These are phyloP conservation scores for Nomada lathburiana DNA, from an alignment of 2,888 invertebrate species.

Conservation along the genomic window DNA sequence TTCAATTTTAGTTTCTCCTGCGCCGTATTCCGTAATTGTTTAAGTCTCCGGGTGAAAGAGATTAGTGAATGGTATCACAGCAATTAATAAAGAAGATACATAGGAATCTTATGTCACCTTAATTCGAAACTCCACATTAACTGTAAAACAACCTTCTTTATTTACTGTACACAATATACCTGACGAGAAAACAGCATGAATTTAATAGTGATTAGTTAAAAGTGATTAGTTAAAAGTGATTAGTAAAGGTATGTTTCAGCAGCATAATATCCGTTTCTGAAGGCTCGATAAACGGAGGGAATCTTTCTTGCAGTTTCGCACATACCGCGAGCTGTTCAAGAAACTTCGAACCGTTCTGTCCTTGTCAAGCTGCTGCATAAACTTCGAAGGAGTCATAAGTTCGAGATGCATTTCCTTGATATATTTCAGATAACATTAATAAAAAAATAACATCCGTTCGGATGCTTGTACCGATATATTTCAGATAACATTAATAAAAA, in stretches of 20 bases:
- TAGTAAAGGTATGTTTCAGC: not conserved
- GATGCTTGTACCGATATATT: not conserved
- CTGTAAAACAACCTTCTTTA: too few species aligned
- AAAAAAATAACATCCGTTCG: not conserved
- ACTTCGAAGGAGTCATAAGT: constrained; percentile 20
- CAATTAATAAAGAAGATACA: too few species aligned
- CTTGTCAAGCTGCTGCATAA: constrained; percentile 13
- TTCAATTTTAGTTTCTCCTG: not conserved
- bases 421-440: not conserved
- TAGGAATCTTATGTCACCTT: too few species aligned
- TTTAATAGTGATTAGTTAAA: too few species aligned
- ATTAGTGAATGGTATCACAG: too few species aligned
- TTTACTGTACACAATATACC: too few species aligned
- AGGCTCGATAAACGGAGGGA: not conserved
- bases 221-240: not conserved
- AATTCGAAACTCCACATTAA: too few species aligned
- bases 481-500: not conserved
- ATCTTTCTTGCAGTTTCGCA: not conserved
- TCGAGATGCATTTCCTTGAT: constrained; percentile 10
- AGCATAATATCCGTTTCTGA: not conserved
- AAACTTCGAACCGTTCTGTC: constrained; percentile 8
- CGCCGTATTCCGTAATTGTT: too few species aligned
- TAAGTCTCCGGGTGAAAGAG: too few species aligned
- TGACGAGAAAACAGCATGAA: too few species aligned
- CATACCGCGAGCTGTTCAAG: constrained; percentile 12